Conservation (phyloP, 2,888 invertebrate species). For the Hemithea aestivaria region DNA sequence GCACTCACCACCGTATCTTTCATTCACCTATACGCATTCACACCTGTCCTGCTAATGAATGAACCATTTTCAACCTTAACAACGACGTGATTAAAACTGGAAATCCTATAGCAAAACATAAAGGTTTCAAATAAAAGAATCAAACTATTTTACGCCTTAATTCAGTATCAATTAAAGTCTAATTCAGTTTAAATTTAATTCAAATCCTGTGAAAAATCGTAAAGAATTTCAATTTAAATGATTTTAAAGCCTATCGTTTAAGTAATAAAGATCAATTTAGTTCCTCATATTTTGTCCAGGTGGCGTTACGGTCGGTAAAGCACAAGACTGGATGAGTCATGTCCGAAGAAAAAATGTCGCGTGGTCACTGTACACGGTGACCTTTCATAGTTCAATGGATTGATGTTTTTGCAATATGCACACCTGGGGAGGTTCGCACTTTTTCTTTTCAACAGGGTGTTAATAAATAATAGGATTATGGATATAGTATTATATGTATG, state of each 20-base stretch:
- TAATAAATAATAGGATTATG: too few species aligned
- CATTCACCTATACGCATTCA: conserved; percentile 37
- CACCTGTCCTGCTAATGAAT: conserved; percentile 39
- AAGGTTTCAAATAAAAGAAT: too few species aligned
- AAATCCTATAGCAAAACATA: too few species aligned
- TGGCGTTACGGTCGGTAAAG: conserved; percentile 60
- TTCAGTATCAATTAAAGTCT: conserved; percentile 4
- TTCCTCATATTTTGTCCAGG: conserved; percentile 47
- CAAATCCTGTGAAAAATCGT: too few species aligned
- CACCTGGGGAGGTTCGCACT: conserved; percentile 18
- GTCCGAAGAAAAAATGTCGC: conserved; percentile 53
- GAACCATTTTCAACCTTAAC: too few species aligned
- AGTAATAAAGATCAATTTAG: conserved; percentile 7
- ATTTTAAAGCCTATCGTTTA: conserved; percentile 10
- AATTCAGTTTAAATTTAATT: too few species aligned
- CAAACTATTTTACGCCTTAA: too few species aligned
- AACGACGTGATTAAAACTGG: too few species aligned
- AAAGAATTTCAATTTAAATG: too few species aligned
- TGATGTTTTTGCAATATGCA: conserved; percentile 8
- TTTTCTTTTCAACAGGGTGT: conserved; percentile 6
- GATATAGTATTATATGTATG: too few species aligned
- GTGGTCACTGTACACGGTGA: conserved; percentile 49
- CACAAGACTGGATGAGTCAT: conserved; percentile 52
- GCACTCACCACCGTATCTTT: conserved; percentile 15
- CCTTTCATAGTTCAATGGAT: conserved; percentile 37